Conservation (phyloP, 1,140 invertebrate genomes). For the Periplaneta americana region DNA sequence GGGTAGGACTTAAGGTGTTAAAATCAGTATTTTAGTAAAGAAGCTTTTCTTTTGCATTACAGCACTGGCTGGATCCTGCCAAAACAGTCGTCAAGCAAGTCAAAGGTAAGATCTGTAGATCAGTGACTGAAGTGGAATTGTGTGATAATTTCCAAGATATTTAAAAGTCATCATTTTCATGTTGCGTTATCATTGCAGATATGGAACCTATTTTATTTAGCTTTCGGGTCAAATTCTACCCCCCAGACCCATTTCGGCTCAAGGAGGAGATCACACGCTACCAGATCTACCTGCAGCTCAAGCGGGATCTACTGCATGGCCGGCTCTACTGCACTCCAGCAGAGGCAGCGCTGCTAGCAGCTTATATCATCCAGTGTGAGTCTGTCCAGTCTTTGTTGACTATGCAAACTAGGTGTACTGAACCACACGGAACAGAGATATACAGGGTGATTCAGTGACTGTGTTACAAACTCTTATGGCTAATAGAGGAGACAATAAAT, state of each 20-base stretch:
- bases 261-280: constrained; percentile 87
- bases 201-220: constrained; percentile 83
- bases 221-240: constrained; percentile 92
- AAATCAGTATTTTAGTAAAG: too few relatives aligned
- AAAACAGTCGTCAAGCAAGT: constrained; percentile 93
- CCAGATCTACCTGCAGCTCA: constrained; percentile 90
- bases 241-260: constrained; percentile 77
- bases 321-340: constrained; percentile 84
- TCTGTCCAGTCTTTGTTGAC: too few relatives aligned
- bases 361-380: constrained; percentile 90
- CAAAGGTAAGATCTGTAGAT: constrained; percentile 85
- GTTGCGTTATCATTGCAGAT: constrained; percentile 51
- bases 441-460: too few relatives aligned
- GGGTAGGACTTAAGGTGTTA: too few relatives aligned
- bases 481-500: too few relatives aligned
- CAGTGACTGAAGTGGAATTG: too few relatives aligned
- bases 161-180: too few relatives aligned
- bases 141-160: too few relatives aligned
- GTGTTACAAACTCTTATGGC: too few relatives aligned
- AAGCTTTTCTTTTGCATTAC: constrained; percentile 46
- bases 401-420: too few relatives aligned
- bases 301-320: constrained; percentile 91
- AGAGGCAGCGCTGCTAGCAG: constrained; percentile 84
- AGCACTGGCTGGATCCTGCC: constrained; percentile 95
- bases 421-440: too few relatives aligned